Percentiles rank a stretch among this genome's conserved stretches.
Evolutionary conservation across 2,888 invertebrate species (phyloP).

Genomic region (Pollenia labialis): DNA sequence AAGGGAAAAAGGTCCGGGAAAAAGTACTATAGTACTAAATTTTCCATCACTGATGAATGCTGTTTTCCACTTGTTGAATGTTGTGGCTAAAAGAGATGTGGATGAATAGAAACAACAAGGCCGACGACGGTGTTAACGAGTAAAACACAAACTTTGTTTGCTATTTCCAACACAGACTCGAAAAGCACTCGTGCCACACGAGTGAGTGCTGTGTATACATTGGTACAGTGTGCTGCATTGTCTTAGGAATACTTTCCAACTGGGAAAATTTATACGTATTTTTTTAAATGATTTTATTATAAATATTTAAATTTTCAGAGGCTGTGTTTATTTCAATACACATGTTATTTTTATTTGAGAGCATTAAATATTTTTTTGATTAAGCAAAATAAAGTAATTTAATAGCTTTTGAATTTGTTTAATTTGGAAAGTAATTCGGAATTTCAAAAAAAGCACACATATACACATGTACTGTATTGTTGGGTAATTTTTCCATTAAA

Average conservation of each 20-base stretch:
- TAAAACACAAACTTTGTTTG: conserved; percentile 27
- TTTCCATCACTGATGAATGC: no score
- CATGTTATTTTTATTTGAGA: neutral
- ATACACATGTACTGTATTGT: no score
- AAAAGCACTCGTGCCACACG: conserved; percentile 7
- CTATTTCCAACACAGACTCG: neutral
- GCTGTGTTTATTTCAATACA: no score
- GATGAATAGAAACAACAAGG: conserved; percentile 23
- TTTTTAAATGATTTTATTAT: neutral
- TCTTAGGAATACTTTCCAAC: neutral
- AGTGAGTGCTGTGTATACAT: conserved; percentile 13
- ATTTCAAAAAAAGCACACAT: neutral
- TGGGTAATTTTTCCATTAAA: no score
- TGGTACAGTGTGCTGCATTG: neutral
- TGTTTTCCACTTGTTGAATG: conserved; percentile 57
- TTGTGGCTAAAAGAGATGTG: conserved; percentile 15
- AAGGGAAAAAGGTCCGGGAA: no score
- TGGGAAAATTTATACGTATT: neutral
- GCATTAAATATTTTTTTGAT: neutral
- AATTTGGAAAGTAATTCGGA: neutral
- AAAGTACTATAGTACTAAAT: no score
- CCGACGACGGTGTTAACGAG: neutral
- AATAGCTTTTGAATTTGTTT: conserved; percentile 25
- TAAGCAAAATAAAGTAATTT: conserved; percentile 25
- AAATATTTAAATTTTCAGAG: neutral